Conservation (phyloP, 2,888 invertebrate species). For the Ophioninae sp. region DNA sequence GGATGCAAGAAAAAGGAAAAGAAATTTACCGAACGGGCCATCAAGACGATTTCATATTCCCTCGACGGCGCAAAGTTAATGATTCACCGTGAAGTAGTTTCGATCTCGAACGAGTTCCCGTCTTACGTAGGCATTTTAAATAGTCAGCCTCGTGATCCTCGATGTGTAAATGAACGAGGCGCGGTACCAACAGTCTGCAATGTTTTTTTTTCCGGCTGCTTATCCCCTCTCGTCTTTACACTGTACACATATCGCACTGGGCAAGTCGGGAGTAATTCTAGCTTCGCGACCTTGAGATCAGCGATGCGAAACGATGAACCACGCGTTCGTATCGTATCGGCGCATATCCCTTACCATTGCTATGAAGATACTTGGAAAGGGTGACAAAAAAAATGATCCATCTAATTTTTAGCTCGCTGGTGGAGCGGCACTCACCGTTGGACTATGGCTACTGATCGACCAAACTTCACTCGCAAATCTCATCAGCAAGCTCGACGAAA, state of each 20-base stretch:
- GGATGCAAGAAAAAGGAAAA: not conserved
- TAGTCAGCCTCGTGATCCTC: slow-evolving; percentile 36
- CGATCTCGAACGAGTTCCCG: slow-evolving; percentile 33
- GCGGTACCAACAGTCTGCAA: not conserved
- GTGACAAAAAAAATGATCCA: slow-evolving; percentile 14
- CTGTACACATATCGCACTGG: not conserved
- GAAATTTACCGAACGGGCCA: not conserved
- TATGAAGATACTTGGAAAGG: not conserved
- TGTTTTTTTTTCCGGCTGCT: not conserved
- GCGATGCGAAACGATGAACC: slow-evolving; percentile 48
- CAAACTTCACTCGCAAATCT: slow-evolving; percentile 84
- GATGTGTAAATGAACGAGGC: slow-evolving; percentile 46
- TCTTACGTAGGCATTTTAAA: slow-evolving; percentile 34
- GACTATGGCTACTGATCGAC: slow-evolving; percentile 87
- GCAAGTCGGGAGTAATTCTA: slow-evolving; percentile 17
- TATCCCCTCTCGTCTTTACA: slow-evolving; percentile 10
- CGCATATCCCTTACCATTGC: not conserved
- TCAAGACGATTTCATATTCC: slow-evolving; percentile 31
- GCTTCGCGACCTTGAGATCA: slow-evolving; percentile 54
- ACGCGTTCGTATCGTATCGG: not conserved
- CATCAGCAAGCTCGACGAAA: slow-evolving; percentile 72
- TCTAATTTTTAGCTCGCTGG: slow-evolving; percentile 83
- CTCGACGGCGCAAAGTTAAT: slow-evolving; percentile 7
- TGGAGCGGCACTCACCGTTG: slow-evolving; percentile 85
- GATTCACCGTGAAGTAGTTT: slow-evolving; percentile 26